These are phyloP conservation scores for Macroteleia sp. DNA, from an alignment of 2,888 invertebrate species.

Conservation along the genomic window DNA sequence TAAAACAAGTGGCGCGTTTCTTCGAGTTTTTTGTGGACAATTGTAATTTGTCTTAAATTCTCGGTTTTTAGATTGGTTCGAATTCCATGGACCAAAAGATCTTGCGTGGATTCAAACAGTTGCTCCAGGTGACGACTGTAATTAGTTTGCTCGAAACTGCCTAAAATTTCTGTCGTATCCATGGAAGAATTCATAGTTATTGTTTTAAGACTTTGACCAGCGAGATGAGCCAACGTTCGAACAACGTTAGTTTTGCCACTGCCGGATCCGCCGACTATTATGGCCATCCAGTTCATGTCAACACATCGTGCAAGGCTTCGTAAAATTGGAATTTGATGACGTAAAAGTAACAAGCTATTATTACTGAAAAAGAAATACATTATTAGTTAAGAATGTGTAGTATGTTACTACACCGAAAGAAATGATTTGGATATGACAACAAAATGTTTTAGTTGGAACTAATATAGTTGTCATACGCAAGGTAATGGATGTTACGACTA, in stretches of 20 bases:
- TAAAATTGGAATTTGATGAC: conserved; percentile 87
- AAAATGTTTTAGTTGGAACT: too few relatives aligned
- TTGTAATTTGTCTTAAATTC: conserved; percentile 69
- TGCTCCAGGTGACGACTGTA: conserved; percentile 90
- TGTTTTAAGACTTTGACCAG: conserved; percentile 89
- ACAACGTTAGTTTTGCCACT: conserved; percentile 93
- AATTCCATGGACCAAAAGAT: conserved; percentile 85
- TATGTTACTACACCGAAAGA: too few relatives aligned
- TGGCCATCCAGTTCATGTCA: conserved; percentile 95
- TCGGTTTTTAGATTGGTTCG: conserved; percentile 78
- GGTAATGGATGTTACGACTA: too few relatives aligned
- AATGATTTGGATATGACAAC: too few relatives aligned
- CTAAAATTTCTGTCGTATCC: conserved; percentile 97
- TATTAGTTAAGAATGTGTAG: too few relatives aligned
- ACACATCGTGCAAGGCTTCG: conserved; percentile 94
- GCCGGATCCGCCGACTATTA: conserved; percentile 91
- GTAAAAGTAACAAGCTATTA: conserved; percentile 83
- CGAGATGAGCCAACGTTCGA: conserved; percentile 89
- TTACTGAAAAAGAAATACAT: too few relatives aligned
- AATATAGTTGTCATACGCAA: too few relatives aligned
- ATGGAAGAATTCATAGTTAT: conserved; percentile 95
- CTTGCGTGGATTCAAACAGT: conserved; percentile 86
- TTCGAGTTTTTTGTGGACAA: conserved; percentile 75
- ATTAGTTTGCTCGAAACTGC: conserved; percentile 97
- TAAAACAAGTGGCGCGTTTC: conserved; percentile 64